Base-by-base conservation (phyloP, 1,140 invertebrate genomes). In the Aricia agestis region DNA sequence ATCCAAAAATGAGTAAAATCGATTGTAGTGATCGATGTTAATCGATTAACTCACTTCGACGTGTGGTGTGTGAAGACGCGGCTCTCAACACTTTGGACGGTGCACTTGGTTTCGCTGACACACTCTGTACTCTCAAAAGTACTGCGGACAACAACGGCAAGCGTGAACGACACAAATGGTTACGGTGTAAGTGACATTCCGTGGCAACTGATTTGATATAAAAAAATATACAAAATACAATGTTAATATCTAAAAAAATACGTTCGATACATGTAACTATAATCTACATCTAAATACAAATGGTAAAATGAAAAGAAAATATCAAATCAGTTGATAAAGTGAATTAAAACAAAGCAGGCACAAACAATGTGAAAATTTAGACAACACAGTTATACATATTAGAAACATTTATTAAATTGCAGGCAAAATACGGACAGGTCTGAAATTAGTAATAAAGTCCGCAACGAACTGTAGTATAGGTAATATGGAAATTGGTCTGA, bases 71-170 rank as follows among this genome's bases (percentile, higher is more conserved):
- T 19, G 59, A 63, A 63, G 84, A 89, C 84, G 86, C 87, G 86
- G 84, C 83, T 84, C 79, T 91, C 89, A 85, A 90, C 85, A 78
- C 82, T 89, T 84, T 90, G 89, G 70, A 83, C 57, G 74, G 86
- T 87, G 86, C 86, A 89, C 84, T 84, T 91, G 80, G 85, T 80
- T 86, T 90, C 89, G 80, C 82, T 89, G 84, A 91, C 82, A 91
- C 80, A 86, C 81, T 90, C 87, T 86, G 87, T 87, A 91, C 86
- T 89, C 82, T 90, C 83, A 91, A 89, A 91, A 88, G 83, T 88
- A 89, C 87, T 91, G 89, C 85, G 89, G 89, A 89, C 86, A 89
- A 89, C 84, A 89, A 89, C 82, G 82, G 66, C 73, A 89, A 88
- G 86, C 87, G 78, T 84, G 77, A 82, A 81, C 70, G 73, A 77